phyloP scores from a whole-genome alignment of 2,888 invertebrate species.

The Phyto melanocephala region DNA sequence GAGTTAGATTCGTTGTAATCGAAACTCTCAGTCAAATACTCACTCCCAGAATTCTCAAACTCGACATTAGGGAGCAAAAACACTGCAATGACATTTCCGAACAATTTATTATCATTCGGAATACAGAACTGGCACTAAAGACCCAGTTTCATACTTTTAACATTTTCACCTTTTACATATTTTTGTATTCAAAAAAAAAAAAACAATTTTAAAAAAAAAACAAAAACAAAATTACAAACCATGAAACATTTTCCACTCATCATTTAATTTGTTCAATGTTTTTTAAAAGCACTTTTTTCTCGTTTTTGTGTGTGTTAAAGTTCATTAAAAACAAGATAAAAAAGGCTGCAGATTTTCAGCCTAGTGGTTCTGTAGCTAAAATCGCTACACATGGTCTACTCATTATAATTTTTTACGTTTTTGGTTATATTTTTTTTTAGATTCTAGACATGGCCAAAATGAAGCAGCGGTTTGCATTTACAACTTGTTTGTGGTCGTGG shows the following conservation, averaged over 20 bases:
- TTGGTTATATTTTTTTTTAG: background rate
- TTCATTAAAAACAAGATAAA: slow-evolving; percentile 21
- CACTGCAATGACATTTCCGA: too few relatives aligned
- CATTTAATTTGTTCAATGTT: slow-evolving; percentile 30
- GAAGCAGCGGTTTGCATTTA: slow-evolving; percentile 52
- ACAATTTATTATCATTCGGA: too few relatives aligned
- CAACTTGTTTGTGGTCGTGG: slow-evolving; percentile 67
- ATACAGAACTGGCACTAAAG: too few relatives aligned
- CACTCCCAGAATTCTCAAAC: too few relatives aligned
- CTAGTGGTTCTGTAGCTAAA: slow-evolving; percentile 22
- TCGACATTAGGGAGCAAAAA: too few relatives aligned
- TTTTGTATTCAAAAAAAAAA: background rate
- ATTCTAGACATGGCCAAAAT: background rate
- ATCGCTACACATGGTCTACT: slow-evolving; percentile 21
- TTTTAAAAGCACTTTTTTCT: slow-evolving; percentile 8
- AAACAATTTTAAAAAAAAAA: slow-evolving; percentile 11
- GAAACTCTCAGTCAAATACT: too few relatives aligned
- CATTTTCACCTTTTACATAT: slow-evolving; percentile 36
- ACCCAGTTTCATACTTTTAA: too few relatives aligned
- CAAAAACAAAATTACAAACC: slow-evolving; percentile 40
- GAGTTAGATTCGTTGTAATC: too few relatives aligned
- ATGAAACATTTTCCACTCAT: slow-evolving; percentile 55
- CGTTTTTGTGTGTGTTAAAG: slow-evolving; percentile 36
- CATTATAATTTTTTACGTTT: background rate
- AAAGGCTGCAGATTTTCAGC: slow-evolving; percentile 23